phyloP scores from a whole-genome alignment of 2,888 invertebrate genomes.

The Andrena bucephala region DNA sequence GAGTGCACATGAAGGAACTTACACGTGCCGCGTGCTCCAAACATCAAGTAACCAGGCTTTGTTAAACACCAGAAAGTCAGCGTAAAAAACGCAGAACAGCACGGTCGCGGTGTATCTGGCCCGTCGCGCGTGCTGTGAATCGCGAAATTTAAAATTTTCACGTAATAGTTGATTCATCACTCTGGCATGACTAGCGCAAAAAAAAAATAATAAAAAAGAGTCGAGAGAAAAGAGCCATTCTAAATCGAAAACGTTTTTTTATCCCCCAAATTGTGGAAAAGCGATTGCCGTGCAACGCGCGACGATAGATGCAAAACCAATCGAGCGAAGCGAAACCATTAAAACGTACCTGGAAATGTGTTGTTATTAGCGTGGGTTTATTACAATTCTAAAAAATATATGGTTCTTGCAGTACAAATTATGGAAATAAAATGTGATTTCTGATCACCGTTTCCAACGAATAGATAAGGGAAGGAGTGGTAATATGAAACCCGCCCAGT shows the following conservation, averaged over 20 bases:
- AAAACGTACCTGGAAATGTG: no score
- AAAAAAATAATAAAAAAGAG: not conserved
- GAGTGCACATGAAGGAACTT: conserved; percentile 29
- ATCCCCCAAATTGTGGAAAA: not conserved
- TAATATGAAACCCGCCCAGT: no score
- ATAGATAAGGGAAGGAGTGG: no score
- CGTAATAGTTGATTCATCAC: conserved; percentile 3
- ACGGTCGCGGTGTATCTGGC: not conserved
- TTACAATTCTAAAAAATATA: no score
- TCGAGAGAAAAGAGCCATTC: not conserved
- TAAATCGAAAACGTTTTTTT: not conserved
- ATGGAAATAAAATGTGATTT: no score
- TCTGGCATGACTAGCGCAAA: no score
- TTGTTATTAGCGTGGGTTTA: no score
- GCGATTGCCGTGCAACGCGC: not conserved
- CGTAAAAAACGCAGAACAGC: conserved; percentile 13
- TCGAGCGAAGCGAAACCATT: not conserved
- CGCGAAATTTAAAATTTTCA: not conserved
- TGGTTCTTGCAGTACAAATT: no score
- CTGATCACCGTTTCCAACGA: no score
- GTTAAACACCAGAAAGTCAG: conserved; percentile 26
- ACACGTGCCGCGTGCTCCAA: conserved; percentile 14
- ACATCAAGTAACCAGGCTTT: conserved; percentile 23
- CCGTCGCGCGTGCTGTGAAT: conserved; percentile 5
- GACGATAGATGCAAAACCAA: not conserved